Base-by-base conservation (phyloP, 2,888 invertebrate species). In the Gandaritis pyraliata region DNA sequence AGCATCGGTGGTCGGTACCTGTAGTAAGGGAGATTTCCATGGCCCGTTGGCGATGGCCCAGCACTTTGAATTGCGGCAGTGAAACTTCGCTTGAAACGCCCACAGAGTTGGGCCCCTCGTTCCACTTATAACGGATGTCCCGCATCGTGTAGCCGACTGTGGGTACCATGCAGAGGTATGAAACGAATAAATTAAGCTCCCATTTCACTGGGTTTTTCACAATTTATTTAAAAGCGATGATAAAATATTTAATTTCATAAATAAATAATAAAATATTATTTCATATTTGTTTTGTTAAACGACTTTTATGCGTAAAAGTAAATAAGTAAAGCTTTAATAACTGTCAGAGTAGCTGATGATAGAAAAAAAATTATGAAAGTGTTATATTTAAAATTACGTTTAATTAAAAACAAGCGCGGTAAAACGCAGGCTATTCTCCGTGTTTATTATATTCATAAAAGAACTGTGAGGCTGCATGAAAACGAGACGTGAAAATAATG, bases 41-140 rank as follows among this genome's bases (percentile, higher is more conserved):
- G 82, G 96, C 97, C 87, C 96, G 96, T 94, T 97, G 97, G 83
- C 97, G 96, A 94, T 97, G 97, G 87, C 97, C 97, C 93, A 97
- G 95, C 91, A 98, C 97, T 94, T 97, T 97, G 95, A 98, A 98
- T 94, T 98, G 98, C 89, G 98, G 98, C 91, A 98, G 95, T 85
- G 97, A 97, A 90, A 98, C 97, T 93, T 97, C 97, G 93, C 96
- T 96, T 93, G 97, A 97, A 86, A 98, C 97, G 90, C 97, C 97
- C 89, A 98, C 97, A 87, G 97, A 97, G 94, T 96, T 96, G 83
- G 96, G 96, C 80, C 97, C 97, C 93, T 97, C 97, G 94, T 97
- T 97, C 98, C 98, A 98, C 93, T 97, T 97, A 95, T 98, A 98
- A 87, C 97, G 96, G 95, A 98, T 98, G 95, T 98, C 98, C 94